Evolutionary conservation across 1,140 invertebrate species (phyloP), one percentile per base, ranked within the genome.

Genomic region (Papilio dardanus): DNA sequence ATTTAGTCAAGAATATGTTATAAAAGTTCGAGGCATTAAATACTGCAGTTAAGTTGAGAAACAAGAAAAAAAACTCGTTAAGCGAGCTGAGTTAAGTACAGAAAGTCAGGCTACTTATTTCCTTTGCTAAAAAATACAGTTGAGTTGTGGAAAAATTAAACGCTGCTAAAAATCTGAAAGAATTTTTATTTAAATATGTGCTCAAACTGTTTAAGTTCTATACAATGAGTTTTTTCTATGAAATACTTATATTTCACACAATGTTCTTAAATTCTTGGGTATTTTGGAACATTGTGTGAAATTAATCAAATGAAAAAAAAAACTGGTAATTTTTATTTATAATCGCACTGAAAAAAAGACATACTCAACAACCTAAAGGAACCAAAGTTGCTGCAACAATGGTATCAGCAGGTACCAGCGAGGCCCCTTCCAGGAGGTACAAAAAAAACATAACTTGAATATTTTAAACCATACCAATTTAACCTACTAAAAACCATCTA

Each of bases 31-130:
- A 54, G 24, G 54, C 54, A 62, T 62, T 62, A 30, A 62, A 62
- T 62, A 10, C 54, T 62, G 54, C 54, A 62, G 54, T 62, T 62
- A 62, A 30, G 24, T 28, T 62, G 24, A 28, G 24, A 30, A 62
- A 62, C 3, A 12, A 62, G 54, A 62, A 62, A 62, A n/a, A n/a
- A 62, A 62, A 62, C 24, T 62, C 54, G 24, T 62, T 62, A 62
- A 62, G 54, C 54, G 54, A 30, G 54, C 54, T 21, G 2, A 62
- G 21, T 28, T 62, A 62, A 28, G 12, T 16, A 62, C 54, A 28
- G 54, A 10, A 28, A 62, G 54, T 62, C 24, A 62, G 24, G 24
- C 24, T 62, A 62, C 54, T 28, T 16, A 62, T 62, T 62, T 28
- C 54, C 21, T 62, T 62, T 54, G 19, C 10, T 28, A 62, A 62